These are phyloP conservation scores for Hypomecis punctinalis DNA, from an alignment of 2,888 invertebrate genomes.

Conservation along the genomic window DNA sequence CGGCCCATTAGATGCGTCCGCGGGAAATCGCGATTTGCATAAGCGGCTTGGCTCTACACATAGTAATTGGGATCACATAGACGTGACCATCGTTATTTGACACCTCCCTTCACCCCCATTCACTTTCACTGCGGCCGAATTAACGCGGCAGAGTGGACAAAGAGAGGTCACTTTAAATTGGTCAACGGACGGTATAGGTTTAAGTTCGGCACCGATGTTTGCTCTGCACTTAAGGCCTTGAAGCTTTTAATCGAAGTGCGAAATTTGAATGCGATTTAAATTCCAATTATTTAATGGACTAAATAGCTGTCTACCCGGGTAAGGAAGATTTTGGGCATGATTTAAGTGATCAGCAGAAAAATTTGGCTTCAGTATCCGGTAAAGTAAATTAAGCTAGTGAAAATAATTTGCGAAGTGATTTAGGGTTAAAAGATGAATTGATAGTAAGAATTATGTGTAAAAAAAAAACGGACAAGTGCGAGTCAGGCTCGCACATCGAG, in stretches of 20 bases:
- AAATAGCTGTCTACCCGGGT: conserved; percentile 60
- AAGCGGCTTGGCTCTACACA: conserved; percentile 83
- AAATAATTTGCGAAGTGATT: no score
- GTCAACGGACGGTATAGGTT: conserved; percentile 64
- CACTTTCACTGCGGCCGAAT: conserved; percentile 39
- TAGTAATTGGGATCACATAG: conserved; percentile 82
- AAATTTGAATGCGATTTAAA: conserved; percentile 83
- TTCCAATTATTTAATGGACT: conserved; percentile 76
- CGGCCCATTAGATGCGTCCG: conserved; percentile 82
- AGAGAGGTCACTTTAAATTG: conserved; percentile 56
- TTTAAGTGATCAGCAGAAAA: no score
- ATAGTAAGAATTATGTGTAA: no score
- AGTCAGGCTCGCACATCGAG: no score
- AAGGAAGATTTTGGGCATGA: conserved; percentile 32
- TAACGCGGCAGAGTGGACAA: conserved; percentile 39
- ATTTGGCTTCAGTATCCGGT: no score
- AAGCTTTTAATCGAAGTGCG: conserved; percentile 82
- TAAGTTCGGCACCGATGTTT: conserved; percentile 77
- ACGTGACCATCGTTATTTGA: conserved; percentile 65
- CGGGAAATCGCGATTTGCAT: conserved; percentile 83
- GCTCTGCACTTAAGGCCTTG: conserved; percentile 77
- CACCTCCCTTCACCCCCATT: conserved; percentile 41
- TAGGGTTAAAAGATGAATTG: no score
- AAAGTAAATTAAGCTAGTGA: no score
- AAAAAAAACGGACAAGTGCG: no score